Base-by-base conservation (phyloP, 2,797 vertebrate species). In the Loris lydekkerianus region DNA sequence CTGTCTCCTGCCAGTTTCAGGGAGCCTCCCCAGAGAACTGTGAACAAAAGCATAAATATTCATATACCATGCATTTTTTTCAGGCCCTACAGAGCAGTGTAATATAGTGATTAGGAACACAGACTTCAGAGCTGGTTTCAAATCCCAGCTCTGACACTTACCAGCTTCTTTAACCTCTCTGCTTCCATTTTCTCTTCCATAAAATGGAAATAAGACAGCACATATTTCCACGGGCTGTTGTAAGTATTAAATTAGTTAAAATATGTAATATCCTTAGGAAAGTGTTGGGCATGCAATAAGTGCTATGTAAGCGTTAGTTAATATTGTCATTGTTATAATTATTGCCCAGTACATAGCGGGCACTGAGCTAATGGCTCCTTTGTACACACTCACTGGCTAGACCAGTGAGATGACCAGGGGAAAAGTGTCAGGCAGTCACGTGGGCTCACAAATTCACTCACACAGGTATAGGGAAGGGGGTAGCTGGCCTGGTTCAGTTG, bases 271-370 rank as follows among this genome's bases (percentile, higher is more conserved):
- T 5, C 5, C 53, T 81, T 21, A 73, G 73, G 15, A 25, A 29
- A 46, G 67, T 5, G 53, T 18, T 37, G n/a, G 23, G 9, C 9
- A 8, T 3, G 9, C 1, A 4, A 14, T 17, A 29, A 18, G 63
- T 7, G 7, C 31, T 5, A 2, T 2, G 6, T 37, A 20, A 2
- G 3, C 5, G 34, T 49, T 56, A 69, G 43, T 77, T 56, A 58
- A 31, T 18, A 4, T 0, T 0, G 4, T 29, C 14, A 15, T 53
- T 37, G 4, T 3, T 25, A 4, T 3, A 4, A 31, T 25, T 6
- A 6, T 10, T 10, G 14, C 23, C 27, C 10, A 13, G 53, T 0
- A 1, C 9, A n/a, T 2, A 1, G 63, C 56, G 4, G 61, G 43
- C 46, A 3, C 49, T 0, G 10, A 3, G 21, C 83, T 20, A 37